Evolutionary conservation across 2,113 vertebrate species (phyloP).

Genomic region (Clarias macrocephalus): DNA sequence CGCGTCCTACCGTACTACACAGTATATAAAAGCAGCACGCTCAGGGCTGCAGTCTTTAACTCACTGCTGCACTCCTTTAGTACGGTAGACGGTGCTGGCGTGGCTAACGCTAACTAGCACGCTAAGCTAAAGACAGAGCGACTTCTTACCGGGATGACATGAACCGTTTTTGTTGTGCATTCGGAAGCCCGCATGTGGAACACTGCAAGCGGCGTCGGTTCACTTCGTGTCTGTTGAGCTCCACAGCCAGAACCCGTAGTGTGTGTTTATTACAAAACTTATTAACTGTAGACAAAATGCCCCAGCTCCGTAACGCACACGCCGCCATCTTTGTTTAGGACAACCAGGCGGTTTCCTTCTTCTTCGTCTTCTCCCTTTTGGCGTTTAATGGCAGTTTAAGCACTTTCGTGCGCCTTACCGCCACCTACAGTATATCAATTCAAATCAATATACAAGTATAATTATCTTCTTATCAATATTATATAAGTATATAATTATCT

Average conservation of each 20-base stretch:
- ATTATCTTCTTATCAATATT: no score
- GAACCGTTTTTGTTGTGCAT: slow-evolving; percentile 52
- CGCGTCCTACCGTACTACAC: not conserved
- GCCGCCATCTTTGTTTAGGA: slow-evolving; percentile 59
- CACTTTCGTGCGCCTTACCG: no score
- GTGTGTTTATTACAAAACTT: slow-evolving; percentile 48
- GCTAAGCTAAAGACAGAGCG: slow-evolving; percentile 19
- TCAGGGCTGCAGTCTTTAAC: not conserved
- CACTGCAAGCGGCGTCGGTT: slow-evolving; percentile 38
- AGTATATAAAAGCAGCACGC: not conserved
- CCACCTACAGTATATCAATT: no score
- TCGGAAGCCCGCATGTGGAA: slow-evolving; percentile 34
- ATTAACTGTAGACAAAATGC: slow-evolving; percentile 48
- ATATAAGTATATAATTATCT: no score
- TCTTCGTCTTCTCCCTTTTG: no score
- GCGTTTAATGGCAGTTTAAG: no score
- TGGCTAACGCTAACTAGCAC: not conserved
- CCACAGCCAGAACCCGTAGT: slow-evolving; percentile 39
- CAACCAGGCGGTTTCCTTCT: not conserved
- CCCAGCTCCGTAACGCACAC: slow-evolving; percentile 52
- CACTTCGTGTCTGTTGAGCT: slow-evolving; percentile 42
- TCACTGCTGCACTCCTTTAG: not conserved
- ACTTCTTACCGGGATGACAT: slow-evolving; percentile 62
- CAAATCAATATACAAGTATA: no score
- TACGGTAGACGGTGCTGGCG: not conserved